These are phyloP conservation scores for Microctenopoma steveboyesi DNA, from an alignment of 2,797 vertebrate species.

Conservation along the genomic window DNA sequence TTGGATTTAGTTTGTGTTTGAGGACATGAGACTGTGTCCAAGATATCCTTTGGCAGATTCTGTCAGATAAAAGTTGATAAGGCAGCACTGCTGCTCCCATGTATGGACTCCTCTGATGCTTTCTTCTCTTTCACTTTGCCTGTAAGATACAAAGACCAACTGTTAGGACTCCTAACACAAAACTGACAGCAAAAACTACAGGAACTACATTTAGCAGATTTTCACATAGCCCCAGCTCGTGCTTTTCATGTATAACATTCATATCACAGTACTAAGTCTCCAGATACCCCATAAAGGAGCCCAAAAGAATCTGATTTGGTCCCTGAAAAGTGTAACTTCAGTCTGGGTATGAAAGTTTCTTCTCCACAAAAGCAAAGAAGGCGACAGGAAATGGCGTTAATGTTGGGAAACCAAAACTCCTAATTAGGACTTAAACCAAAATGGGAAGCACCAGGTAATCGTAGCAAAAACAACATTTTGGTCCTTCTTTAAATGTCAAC, in stretches of 20 bases:
- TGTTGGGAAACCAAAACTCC: no score
- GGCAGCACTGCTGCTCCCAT: slow-evolving; percentile 51
- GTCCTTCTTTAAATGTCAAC: no score
- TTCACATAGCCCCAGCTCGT: not conserved
- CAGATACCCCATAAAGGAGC: not conserved
- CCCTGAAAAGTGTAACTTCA: no score
- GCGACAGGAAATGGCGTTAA: no score
- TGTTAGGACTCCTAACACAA: slow-evolving; percentile 41
- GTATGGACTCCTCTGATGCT: slow-evolving; percentile 35
- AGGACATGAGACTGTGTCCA: slow-evolving; percentile 63
- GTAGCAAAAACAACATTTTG: no score
- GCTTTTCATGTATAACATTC: no score
- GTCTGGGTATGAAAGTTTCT: no score
- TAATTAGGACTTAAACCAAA: no score
- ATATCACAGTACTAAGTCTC: not conserved
- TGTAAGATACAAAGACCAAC: slow-evolving; percentile 61
- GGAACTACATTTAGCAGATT: not conserved
- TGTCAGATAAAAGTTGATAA: slow-evolving; percentile 45
- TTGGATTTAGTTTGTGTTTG: slow-evolving; percentile 59
- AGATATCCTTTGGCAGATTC: slow-evolving; percentile 53
- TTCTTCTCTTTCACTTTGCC: slow-evolving; percentile 48
- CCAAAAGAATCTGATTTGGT: no score
- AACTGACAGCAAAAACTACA: not conserved
- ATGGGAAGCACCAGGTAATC: no score
- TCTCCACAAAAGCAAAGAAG: no score